Percentiles rank a stretch among this genome's conserved stretches.
Evolutionary conservation across 2,888 invertebrate genomes (phyloP).

Genomic region (Conistra vaccinii): DNA sequence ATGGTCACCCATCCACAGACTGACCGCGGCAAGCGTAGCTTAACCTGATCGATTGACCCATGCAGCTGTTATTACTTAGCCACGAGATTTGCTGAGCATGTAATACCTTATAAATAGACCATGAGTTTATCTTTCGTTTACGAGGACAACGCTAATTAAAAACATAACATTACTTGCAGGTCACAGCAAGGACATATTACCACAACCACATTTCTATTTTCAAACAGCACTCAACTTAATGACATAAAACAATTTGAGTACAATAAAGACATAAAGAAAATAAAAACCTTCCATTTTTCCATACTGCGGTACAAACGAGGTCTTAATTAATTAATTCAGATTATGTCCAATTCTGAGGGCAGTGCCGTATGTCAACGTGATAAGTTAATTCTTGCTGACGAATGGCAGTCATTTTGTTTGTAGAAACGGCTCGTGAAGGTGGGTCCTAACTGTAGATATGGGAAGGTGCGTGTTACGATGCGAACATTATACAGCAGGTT

Average conservation of each 20-base stretch:
- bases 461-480: conserved; percentile 50
- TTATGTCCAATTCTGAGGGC: conserved; percentile 65
- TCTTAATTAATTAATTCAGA: conserved; percentile 71
- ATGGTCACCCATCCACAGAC: no score
- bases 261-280: conserved; percentile 44
- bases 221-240: conserved; percentile 37
- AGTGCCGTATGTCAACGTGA: conserved; percentile 67
- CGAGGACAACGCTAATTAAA: not conserved
- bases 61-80: no score
- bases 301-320: conserved; percentile 53
- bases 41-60: no score
- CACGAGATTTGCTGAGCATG: no score
- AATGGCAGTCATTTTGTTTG: conserved; percentile 58
- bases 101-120: no score
- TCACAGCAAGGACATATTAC: not conserved
- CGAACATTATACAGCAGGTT: conserved; percentile 32
- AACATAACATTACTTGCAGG: conserved; percentile 19
- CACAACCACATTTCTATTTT: conserved; percentile 20
- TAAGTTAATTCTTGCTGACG: conserved; percentile 66
- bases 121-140: not conserved
- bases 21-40: no score
- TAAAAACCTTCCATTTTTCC: conserved; percentile 41
- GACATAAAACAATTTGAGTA: conserved; percentile 33
- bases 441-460: conserved; percentile 42
- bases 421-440: conserved; percentile 34